Conservation (phyloP, 2,888 invertebrate genomes). For the Oithona nana region DNA sequence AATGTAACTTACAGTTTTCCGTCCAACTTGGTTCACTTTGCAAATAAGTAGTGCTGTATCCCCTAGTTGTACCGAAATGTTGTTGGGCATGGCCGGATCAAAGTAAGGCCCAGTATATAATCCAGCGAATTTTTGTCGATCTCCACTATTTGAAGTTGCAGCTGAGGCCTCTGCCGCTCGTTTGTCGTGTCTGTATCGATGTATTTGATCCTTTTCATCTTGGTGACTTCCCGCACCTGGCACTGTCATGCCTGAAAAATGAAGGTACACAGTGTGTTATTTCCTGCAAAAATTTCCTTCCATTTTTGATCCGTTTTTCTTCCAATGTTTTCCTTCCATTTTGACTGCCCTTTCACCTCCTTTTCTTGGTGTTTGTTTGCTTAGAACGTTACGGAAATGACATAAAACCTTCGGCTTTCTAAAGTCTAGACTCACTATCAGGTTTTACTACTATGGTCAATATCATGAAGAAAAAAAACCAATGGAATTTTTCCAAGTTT, state of each 20-base stretch:
- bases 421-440: too few relatives aligned
- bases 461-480: too few relatives aligned
- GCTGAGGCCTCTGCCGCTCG: not conserved
- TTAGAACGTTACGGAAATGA: too few relatives aligned
- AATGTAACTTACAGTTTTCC: not conserved
- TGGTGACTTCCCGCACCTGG: not conserved
- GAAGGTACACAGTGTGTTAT: too few relatives aligned
- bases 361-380: too few relatives aligned
- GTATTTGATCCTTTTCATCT: not conserved
- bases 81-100: conserved; percentile 9
- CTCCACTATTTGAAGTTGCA: not conserved
- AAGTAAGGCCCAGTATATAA: not conserved
- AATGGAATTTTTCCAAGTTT: too few relatives aligned
- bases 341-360: too few relatives aligned
- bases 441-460: too few relatives aligned
- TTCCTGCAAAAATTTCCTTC: too few relatives aligned
- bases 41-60: conserved; percentile 5
- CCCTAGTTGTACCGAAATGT: conserved; percentile 20
- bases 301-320: too few relatives aligned
- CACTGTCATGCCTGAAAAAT: not conserved
- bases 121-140: not conserved
- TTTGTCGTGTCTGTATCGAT: not conserved
- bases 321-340: too few relatives aligned
- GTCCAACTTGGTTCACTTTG: conserved; percentile 9
- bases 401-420: too few relatives aligned